Conservation (phyloP, 2,888 invertebrate species). For the Parthenolecanium corni region DNA sequence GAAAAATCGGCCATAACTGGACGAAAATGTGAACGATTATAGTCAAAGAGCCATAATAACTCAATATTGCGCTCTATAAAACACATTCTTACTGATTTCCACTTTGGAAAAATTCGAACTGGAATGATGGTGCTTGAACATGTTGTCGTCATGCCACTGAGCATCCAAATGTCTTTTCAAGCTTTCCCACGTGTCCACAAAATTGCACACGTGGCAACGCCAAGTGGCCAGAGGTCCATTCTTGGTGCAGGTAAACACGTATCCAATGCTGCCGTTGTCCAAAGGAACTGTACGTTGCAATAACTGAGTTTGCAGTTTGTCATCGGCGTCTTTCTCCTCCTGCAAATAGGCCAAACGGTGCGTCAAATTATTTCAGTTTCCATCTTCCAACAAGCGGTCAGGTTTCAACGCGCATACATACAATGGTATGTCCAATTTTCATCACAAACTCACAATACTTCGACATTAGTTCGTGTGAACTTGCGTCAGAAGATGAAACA, state of each 20-base stretch:
- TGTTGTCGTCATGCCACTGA: slow-evolving; percentile 37
- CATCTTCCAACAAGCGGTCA: too few species aligned
- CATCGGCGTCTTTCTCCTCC: background rate
- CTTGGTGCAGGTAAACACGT: slow-evolving; percentile 34
- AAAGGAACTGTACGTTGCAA: slow-evolving; percentile 33
- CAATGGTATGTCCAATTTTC: too few species aligned
- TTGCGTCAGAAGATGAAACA: too few species aligned
- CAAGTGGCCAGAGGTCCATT: slow-evolving; percentile 26
- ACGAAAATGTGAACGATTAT: background rate
- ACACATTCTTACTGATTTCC: slow-evolving; percentile 29
- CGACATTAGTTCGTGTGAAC: too few species aligned
- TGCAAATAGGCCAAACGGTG: background rate
- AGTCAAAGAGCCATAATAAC: background rate
- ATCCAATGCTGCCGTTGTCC: slow-evolving; percentile 35
- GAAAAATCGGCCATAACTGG: slow-evolving; percentile 20
- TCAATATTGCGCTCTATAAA: too few species aligned
- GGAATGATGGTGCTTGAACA: slow-evolving; percentile 30
- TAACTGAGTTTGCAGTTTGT: slow-evolving; percentile 25
- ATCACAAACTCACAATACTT: too few species aligned
- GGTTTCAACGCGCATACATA: too few species aligned
- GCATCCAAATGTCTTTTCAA: slow-evolving; percentile 37
- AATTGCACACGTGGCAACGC: slow-evolving; percentile 35
- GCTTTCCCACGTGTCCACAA: slow-evolving; percentile 28
- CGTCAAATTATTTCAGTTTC: background rate
- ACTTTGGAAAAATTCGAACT: slow-evolving; percentile 32